Evolutionary conservation across 2,797 vertebrate genomes (phyloP), one percentile per base, ranked within the genome.

Genomic region (Nannoperca australis): DNA sequence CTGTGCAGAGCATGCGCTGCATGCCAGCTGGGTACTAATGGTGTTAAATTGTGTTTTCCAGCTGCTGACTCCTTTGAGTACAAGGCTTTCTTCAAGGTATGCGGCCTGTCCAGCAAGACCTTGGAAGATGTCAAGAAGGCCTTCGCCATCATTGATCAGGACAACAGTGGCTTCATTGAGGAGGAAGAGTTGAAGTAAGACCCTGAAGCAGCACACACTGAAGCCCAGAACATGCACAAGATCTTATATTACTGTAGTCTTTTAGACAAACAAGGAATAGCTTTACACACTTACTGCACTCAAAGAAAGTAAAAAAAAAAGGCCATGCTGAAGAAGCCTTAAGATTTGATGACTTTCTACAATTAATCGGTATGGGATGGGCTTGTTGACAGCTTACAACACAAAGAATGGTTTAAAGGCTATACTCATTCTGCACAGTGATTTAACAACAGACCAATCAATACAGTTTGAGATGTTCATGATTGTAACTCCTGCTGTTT

Each of bases 121-220:
- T 2, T 86, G 0, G 95, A 95, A 0, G 93, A 97, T 0, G 81
- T 96, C 30, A 87, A 91, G 88, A 93, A 95, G 78, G 94, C 94
- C 68, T 97, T 97, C 24, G 20, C 4, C 64, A 92, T 96, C 92
- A 93, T 94, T 76, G 95, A 96, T 83, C 93, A 95, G 94, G 95
- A 96, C 89, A 93, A 89, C 73, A 96, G 93, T 1, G 95, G 93
- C 82, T 96, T 94, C 92, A 95, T 95, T 92, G 94, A 96, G 93
- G 94, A 96, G 93, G 94, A 96, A 0, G 96, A 96, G 90, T 83
- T 96, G 73, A 96, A 94, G 96, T 97, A 92, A 95, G 94, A 81
- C 50, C 63, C 60, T 44, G 10, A 12, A 55, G n/a, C 4, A 64
- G 47, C 45, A 44, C 38, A 76, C 63, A 79, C 73, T 85, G 53